Conservation (phyloP, 2,888 invertebrate genomes). For the Drosophila aldrichi region DNA sequence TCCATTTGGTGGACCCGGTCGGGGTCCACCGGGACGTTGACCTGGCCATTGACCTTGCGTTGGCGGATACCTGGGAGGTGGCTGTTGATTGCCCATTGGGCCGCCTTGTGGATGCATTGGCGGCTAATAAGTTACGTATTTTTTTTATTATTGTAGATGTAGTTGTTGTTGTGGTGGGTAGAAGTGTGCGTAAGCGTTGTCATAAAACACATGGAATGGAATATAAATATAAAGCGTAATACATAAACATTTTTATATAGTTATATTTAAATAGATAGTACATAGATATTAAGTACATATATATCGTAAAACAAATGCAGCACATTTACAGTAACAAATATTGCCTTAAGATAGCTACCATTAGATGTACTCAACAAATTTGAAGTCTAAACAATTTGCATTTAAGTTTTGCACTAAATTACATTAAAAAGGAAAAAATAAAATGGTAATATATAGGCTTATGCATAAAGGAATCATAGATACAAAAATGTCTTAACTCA, state of each 20-base stretch:
- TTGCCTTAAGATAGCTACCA: slow-evolving; percentile 23
- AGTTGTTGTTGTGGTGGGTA: slow-evolving; percentile 67
- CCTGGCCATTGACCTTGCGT: slow-evolving; percentile 85
- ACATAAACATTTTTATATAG: slow-evolving; percentile 69
- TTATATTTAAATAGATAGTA: slow-evolving; percentile 23
- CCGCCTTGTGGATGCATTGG: slow-evolving; percentile 88
- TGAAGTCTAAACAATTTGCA: slow-evolving; percentile 3
- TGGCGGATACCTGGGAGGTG: slow-evolving; percentile 86
- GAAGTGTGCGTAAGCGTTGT: slow-evolving; percentile 80
- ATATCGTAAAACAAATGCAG: slow-evolving; percentile 31
- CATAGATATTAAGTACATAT: slow-evolving; percentile 38
- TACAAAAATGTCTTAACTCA: slow-evolving; percentile 23
- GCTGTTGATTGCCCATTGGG: slow-evolving; percentile 85
- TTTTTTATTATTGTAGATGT: slow-evolving; percentile 56
- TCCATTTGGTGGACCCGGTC: slow-evolving; percentile 86
- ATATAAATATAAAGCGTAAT: slow-evolving; percentile 80
- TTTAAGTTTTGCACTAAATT: slow-evolving; percentile 23
- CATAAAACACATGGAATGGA: slow-evolving; percentile 79
- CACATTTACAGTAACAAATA: slow-evolving; percentile 57
- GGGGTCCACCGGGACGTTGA: slow-evolving; percentile 86
- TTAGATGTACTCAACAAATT: slow-evolving; percentile 13
- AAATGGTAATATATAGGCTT: slow-evolving; percentile 39
- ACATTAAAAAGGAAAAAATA: slow-evolving; percentile 18
- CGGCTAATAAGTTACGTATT: slow-evolving; percentile 74
- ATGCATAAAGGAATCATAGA: slow-evolving; percentile 36